phyloP scores from a whole-genome alignment of 2,888 invertebrate genomes.

The Arge pagana region DNA sequence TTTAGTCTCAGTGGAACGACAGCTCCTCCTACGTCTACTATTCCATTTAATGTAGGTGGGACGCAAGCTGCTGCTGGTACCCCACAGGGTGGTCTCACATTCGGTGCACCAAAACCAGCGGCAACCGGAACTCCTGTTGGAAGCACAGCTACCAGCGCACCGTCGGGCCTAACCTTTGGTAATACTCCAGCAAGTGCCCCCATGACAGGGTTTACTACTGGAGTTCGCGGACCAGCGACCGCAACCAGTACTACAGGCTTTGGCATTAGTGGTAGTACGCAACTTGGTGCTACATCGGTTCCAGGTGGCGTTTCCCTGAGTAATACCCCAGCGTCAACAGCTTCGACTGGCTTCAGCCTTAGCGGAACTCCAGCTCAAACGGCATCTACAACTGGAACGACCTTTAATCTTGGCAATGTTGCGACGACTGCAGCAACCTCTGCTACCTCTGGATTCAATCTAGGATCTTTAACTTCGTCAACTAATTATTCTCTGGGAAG shows the following conservation, averaged over 20 bases:
- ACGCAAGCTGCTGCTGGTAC: slow-evolving; percentile 31
- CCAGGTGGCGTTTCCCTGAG: not conserved
- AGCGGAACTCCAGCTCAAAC: slow-evolving; percentile 14
- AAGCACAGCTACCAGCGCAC: slow-evolving; percentile 17
- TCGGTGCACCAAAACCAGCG: slow-evolving; percentile 23
- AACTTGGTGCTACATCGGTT: slow-evolving; percentile 39
- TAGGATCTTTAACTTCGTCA: slow-evolving; percentile 13
- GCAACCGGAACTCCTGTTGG: slow-evolving; percentile 13
- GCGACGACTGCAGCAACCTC: slow-evolving; percentile 32
- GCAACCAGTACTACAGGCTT: slow-evolving; percentile 55
- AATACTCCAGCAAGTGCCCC: slow-evolving; percentile 11
- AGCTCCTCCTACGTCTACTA: slow-evolving; percentile 30
- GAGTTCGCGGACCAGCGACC: slow-evolving; percentile 55
- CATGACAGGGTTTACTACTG: slow-evolving; percentile 33
- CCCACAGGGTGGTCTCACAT: slow-evolving; percentile 1
- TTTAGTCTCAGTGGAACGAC: slow-evolving; percentile 35
- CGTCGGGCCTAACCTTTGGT: not conserved
- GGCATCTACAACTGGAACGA: slow-evolving; percentile 23
- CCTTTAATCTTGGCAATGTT: slow-evolving; percentile 31
- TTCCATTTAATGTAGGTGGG: slow-evolving; percentile 37
- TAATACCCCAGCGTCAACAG: slow-evolving; percentile 8
- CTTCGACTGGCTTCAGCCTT: slow-evolving; percentile 29
- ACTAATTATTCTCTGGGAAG: slow-evolving; percentile 31
- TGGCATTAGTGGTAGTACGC: slow-evolving; percentile 51
- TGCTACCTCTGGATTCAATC: slow-evolving; percentile 22